phyloP scores from a whole-genome alignment of 1,140 invertebrate species.

The Danaus melanippus region DNA sequence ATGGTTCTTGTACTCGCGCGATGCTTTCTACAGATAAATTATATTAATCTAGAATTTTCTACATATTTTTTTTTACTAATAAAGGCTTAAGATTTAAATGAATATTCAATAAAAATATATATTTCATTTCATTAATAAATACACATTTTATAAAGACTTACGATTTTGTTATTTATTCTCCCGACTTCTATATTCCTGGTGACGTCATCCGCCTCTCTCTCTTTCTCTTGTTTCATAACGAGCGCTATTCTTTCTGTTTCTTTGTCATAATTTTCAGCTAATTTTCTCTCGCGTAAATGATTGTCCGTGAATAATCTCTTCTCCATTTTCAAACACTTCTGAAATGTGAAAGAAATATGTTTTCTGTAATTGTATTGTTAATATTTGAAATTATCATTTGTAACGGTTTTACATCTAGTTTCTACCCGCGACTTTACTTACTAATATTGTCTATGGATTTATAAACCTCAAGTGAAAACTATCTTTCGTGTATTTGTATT shows the following conservation, averaged over 20 bases:
- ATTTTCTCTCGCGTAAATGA: slow-evolving; percentile 31
- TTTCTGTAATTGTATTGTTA: too few species aligned
- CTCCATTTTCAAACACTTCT: slow-evolving; percentile 41
- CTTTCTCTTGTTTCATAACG: slow-evolving; percentile 31
- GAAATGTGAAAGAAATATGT: slow-evolving; percentile 15
- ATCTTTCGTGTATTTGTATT: too few species aligned
- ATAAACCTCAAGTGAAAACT: too few species aligned
- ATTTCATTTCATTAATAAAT: too few species aligned
- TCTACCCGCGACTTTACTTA: too few species aligned
- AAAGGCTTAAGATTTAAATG: too few species aligned
- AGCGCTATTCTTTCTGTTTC: slow-evolving; percentile 27
- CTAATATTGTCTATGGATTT: too few species aligned
- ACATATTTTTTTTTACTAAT: slow-evolving; percentile 2
- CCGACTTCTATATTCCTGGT: slow-evolving; percentile 23
- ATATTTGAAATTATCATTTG: too few species aligned
- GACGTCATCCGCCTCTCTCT: slow-evolving; percentile 27
- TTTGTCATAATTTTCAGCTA: slow-evolving; percentile 23
- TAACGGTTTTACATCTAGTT: too few species aligned
- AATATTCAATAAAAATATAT: too few species aligned
- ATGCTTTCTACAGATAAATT: slow-evolving; percentile 34
- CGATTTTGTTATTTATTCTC: slow-evolving; percentile 34
- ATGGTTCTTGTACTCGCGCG: slow-evolving; percentile 39
- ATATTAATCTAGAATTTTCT: background rate
- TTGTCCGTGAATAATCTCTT: slow-evolving; percentile 39
- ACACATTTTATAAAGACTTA: slow-evolving; percentile 15